Evolutionary conservation across 2,113 vertebrate species (phyloP).

Genomic region (Rhizomys pruinosus): DNA sequence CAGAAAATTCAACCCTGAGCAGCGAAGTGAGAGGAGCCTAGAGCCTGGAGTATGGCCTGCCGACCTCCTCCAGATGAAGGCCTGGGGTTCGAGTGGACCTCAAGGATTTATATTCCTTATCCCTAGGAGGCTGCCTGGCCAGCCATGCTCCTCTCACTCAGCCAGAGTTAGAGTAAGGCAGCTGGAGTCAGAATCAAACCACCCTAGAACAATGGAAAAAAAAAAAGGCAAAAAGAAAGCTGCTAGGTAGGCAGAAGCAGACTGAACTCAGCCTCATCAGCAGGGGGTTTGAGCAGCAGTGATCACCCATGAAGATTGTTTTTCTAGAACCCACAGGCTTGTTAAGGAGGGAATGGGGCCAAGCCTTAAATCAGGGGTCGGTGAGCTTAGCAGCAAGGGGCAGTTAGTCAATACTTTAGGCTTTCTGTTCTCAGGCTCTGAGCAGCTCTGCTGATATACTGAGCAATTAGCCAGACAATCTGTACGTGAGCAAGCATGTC

Average conservation of each 20-base stretch:
- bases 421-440: background rate
- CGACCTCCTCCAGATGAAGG: rapidly evolving
- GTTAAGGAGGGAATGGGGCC: background rate
- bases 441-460: background rate
- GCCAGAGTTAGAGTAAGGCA: background rate
- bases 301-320: background rate
- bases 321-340: background rate
- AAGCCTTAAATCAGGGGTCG: background rate
- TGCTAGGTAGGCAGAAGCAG: background rate
- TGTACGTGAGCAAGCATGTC: background rate
- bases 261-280: background rate
- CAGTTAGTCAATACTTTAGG: background rate
- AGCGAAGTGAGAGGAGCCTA: background rate
- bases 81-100: rapidly evolving
- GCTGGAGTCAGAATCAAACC: background rate
- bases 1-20: background rate
- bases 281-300: background rate
- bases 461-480: background rate
- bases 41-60: background rate
- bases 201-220: background rate
- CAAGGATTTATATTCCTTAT: background rate
- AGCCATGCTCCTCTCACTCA: rapidly evolving
- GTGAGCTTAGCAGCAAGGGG: background rate
- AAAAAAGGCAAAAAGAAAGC: background rate
- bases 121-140: background rate